Base-by-base conservation (phyloP, 2,888 invertebrate species). In the Drosophila setosimentum region DNA sequence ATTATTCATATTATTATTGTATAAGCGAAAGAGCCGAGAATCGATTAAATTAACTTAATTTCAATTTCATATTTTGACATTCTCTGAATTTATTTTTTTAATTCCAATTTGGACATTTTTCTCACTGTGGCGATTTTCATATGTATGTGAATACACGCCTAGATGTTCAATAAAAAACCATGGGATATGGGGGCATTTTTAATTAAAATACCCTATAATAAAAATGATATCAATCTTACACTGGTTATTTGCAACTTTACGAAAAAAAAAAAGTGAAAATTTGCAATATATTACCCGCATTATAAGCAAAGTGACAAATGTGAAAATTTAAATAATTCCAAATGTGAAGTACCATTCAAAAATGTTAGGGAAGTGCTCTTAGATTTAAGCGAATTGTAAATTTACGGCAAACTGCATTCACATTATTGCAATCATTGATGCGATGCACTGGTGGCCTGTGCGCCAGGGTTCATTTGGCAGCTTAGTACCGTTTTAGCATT, bases 401-500 rank as follows among this genome's bases (percentile, higher is more conserved):
- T 83, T 88, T 48, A 76, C 80, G 67, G 54, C 60, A 70, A 87
- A 67, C 68, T 82, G 79, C 65, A 61, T 69, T 71, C 54, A 33
- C 64, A 78, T 78, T 75, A 82, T 72, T 66, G 63, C 62, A 76
- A 61, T 70, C 72, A 76, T 80, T 65, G 62, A 73, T 64, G 73
- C 60, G 64, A 64, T 65, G 55, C 68, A 73, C 49, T 70, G 70
- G 42, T 11, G 42, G 60, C 53, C 59, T 42, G 55, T 35, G 45
- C 45, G 57, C 51, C 53, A 40, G 82, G 75, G 76, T 73, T 76
- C 81, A 87, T 87, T 87, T 85, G 68, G 68, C 70, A 71, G 73
- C 69, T 71, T 59, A 73, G 80, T 76, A 78, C 61, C 61, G 64
- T 68, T 78, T 83, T 67, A 75, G 69, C 67, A 76, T 70, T 80